Conservation (phyloP, 2,797 vertebrate species). For the Psittacula derbiana region DNA sequence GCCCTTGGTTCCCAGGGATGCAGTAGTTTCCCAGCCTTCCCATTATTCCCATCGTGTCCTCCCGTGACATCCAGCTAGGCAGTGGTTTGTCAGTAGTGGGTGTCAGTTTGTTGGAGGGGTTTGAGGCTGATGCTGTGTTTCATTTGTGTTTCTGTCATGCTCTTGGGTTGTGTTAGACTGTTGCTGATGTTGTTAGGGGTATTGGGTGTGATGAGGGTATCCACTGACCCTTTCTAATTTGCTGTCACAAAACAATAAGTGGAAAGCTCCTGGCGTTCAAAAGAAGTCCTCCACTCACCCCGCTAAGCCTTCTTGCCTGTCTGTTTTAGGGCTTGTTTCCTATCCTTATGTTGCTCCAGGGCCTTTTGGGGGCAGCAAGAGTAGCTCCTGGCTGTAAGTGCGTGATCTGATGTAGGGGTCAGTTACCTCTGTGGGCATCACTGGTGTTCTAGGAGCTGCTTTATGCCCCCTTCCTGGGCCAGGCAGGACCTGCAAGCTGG, state of each 20-base stretch:
- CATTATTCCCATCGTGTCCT: not conserved
- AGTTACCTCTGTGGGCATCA: not conserved
- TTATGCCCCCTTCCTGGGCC: not conserved
- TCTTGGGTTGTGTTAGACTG: not conserved
- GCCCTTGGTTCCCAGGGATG: slow-evolving; percentile 20
- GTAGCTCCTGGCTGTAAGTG: not conserved
- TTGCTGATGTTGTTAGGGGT: not conserved
- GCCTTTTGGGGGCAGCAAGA: not conserved
- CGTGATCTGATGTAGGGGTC: not conserved
- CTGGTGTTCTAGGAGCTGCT: not conserved
- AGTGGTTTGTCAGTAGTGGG: not conserved
- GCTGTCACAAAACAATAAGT: not conserved
- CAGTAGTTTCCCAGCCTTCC: not conserved
- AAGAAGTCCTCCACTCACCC: not conserved
- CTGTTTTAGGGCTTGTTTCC: not conserved
- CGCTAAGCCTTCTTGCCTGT: not conserved
- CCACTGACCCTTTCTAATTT: not conserved
- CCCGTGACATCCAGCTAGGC: not conserved
- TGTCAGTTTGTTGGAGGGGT: not conserved
- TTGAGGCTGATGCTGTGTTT: not conserved
- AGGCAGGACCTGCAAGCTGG: not conserved
- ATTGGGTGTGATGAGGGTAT: not conserved
- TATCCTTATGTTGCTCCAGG: not conserved
- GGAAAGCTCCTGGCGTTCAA: not conserved
- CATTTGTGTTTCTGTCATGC: not conserved